Conservation (phyloP, 1,140 invertebrate genomes). For the Drosophila parvula region DNA sequence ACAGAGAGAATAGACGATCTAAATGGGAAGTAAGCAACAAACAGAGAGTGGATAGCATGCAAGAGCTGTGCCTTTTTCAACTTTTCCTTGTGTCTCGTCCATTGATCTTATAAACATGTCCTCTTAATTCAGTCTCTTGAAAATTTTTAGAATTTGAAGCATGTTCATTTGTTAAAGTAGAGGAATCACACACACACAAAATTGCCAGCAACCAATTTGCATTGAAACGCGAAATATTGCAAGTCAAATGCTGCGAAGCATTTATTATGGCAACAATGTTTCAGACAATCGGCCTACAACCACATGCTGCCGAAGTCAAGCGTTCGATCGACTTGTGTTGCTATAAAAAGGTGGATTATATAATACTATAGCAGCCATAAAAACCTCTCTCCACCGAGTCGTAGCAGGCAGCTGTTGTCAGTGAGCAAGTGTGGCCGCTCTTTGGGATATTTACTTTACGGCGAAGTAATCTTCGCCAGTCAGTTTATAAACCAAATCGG, state of each 20-base stretch:
- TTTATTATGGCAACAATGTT: neutral
- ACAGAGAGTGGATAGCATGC: neutral
- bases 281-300: neutral
- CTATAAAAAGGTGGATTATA: neutral
- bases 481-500: too few relatives aligned
- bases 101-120: neutral
- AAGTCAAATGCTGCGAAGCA: neutral
- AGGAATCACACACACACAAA: neutral
- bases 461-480: too few relatives aligned
- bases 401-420: constrained; percentile 25
- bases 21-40: neutral
- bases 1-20: neutral
- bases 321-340: neutral
- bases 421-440: neutral
- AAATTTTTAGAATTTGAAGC: neutral
- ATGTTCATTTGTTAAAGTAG: neutral
- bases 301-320: neutral
- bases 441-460: neutral
- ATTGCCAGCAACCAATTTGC: neutral
- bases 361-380: neutral
- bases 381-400: neutral
- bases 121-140: neutral
- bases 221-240: too few relatives aligned
- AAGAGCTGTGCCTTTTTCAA: neutral
- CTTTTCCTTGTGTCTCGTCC: neutral